Evolutionary conservation across 2,113 vertebrate genomes (phyloP), one percentile per base, ranked within the genome.

Genomic region (Promerops cafer): DNA sequence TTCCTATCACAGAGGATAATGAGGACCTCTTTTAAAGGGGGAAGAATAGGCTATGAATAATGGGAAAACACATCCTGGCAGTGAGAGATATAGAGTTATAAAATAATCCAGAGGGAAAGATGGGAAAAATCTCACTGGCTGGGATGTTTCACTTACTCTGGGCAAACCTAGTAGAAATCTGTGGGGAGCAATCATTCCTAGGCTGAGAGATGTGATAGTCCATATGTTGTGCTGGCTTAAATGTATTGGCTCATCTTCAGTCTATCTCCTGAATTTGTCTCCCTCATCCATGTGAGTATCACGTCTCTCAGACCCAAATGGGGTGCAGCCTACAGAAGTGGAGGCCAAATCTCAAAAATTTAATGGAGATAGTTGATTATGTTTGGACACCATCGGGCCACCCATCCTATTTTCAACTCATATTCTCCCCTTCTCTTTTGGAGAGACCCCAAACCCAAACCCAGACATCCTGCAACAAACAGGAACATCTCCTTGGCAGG

Each of bases 171-270:
- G 72, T 76, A 71, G 65, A 87, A 95, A 75, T 94, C 94, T 75
- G 57, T 68, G 61, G 91, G 83, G 72, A 93, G 35, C 56, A 87
- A 83, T 87, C 31, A 71, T 93, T 92, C 69, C 74, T 87, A 68
- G 45, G 65, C 87, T 89, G 80, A 75, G 82, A 87, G 68, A 89
- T 88, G 76, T 92, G 88, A 91, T 50, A 80, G 44, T 93, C 88
- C 95, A 94, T 96, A 86, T 92, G 90, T 75, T 86, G 63, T 52
- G 16, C 90, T 95, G 93, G 87, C 80, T 94, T 78, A 54, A 86
- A 78, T 7, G 8, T 45, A 64, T 53, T 94, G 88, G 93, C 77
- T 89, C 20, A 1, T 61, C 52, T 93, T 89, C 93, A 91, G n/a
- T 77, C 80, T 52, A 21, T 94, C 83, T 75, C 52, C 47, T 75